Percentiles rank a stretch among this genome's conserved stretches.
These are phyloP conservation scores for Piezodorus guildinii DNA, from an alignment of 1,140 invertebrate species.

Conservation along the genomic window DNA sequence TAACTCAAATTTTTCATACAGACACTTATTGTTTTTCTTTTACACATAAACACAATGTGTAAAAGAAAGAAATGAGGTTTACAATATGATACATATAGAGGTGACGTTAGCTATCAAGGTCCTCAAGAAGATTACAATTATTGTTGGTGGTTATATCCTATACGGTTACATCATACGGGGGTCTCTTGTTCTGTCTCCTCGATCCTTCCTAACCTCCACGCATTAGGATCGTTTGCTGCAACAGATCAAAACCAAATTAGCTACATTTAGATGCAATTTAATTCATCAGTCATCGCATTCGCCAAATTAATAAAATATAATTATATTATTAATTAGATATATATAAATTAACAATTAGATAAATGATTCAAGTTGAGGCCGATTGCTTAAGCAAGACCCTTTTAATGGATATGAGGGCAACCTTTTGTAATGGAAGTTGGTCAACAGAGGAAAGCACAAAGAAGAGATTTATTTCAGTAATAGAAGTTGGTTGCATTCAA, in stretches of 20 bases:
- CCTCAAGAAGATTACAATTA: background rate
- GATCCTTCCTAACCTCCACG: conserved; percentile 66
- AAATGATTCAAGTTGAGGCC: too few species aligned
- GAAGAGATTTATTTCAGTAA: too few species aligned
- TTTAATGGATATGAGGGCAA: too few species aligned
- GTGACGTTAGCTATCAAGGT: too few species aligned
- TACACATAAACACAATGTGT: too few species aligned
- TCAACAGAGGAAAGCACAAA: too few species aligned
- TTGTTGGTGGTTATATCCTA: background rate
- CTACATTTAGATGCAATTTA: conserved; percentile 5
- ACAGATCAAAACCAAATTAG: conserved; percentile 22
- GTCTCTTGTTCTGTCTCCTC: conserved; percentile 72
- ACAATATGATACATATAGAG: too few species aligned
- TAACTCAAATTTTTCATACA: too few species aligned
- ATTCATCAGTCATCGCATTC: background rate
- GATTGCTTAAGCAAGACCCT: background rate
- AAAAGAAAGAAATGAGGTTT: too few species aligned
- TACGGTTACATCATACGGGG: conserved; percentile 54
- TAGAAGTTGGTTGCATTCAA: too few species aligned
- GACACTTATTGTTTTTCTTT: too few species aligned
- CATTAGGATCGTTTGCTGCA: conserved; percentile 59
- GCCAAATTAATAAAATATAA: background rate
- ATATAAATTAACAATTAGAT: background rate
- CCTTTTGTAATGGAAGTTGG: too few species aligned
- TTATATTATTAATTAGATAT: background rate